A percentile compares a stretch with the other conserved stretches of the same genome.
Evolutionary conservation across 1,140 invertebrate species (phyloP).

Genomic region (Caenorhabditis briggsae): DNA sequence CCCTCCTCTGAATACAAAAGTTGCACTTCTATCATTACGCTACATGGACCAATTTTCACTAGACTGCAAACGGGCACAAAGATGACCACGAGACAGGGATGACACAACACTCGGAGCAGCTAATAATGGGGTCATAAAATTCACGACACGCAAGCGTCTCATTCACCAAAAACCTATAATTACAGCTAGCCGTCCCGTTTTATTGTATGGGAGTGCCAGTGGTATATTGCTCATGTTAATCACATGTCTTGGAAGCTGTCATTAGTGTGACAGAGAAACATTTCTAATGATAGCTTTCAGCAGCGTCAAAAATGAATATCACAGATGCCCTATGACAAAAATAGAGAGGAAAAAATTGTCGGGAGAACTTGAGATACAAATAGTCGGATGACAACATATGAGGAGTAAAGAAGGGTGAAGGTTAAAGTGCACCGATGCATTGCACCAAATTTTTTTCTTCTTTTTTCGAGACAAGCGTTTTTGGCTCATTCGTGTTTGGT

Average conservation of each 20-base stretch:
- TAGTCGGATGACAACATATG: not conserved
- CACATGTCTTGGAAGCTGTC: not conserved
- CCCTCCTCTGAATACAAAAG: no score
- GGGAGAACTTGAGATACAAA: not conserved
- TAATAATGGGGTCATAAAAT: slow-evolving; percentile 1
- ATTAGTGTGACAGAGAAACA: not conserved
- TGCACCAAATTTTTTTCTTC: slow-evolving; percentile 39
- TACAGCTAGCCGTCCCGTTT: not conserved
- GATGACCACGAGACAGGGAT: not conserved
- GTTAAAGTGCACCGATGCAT: slow-evolving; percentile 41
- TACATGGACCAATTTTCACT: not conserved
- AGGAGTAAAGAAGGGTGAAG: not conserved
- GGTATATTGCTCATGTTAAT: slow-evolving; percentile 14
- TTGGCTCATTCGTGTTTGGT: slow-evolving; percentile 51
- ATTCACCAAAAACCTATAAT: not conserved
- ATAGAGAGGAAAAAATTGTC: not conserved
- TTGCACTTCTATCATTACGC: not conserved
- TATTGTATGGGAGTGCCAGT: not conserved
- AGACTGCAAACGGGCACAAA: not conserved
- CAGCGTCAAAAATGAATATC: not conserved
- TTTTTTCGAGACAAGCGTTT: slow-evolving; percentile 50
- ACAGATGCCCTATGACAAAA: not conserved
- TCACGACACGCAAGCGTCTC: not conserved
- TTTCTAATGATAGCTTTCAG: not conserved
- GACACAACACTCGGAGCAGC: not conserved